A percentile compares a stretch with the other conserved stretches of the same genome.
Conservation (phyloP, 2,888 invertebrate genomes). For the Ptycholaimellus sp. region DNA sequence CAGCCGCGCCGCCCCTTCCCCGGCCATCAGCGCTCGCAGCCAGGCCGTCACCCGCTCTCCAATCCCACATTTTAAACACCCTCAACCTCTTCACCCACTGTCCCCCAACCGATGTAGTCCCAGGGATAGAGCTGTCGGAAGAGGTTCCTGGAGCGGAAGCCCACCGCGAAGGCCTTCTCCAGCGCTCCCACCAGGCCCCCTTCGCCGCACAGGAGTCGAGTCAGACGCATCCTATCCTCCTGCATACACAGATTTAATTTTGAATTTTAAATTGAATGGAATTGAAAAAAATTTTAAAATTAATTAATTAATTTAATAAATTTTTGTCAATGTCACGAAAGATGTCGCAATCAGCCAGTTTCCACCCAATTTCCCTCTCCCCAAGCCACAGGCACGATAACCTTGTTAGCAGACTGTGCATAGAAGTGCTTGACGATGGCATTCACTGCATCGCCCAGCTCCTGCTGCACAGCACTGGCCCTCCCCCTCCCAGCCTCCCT, state of each 20-base stretch:
- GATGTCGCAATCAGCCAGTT: too few species aligned
- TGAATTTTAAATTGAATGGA: too few species aligned
- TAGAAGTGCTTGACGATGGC: slow-evolving; percentile 82
- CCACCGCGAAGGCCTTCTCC: slow-evolving; percentile 79
- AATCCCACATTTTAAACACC: too few species aligned
- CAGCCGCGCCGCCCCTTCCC: slow-evolving; percentile 16
- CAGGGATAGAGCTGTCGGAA: slow-evolving; percentile 88
- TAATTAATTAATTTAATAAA: too few species aligned
- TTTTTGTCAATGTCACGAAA: too few species aligned
- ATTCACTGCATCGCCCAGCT: slow-evolving; percentile 71
- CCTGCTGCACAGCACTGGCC: slow-evolving; percentile 35
- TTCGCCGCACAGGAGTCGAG: slow-evolving; percentile 77
- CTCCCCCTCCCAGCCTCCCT: not conserved
- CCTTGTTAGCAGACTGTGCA: slow-evolving; percentile 1
- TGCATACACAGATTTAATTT: too few species aligned
- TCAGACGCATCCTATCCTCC: too few species aligned
- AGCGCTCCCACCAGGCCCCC: slow-evolving; percentile 71
- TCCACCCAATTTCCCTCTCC: too few species aligned
- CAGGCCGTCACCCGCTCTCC: slow-evolving; percentile 16
- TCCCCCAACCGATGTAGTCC: slow-evolving; percentile 69
- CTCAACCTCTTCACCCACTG: not conserved
- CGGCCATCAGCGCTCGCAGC: slow-evolving; percentile 18
- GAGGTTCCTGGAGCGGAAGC: slow-evolving; percentile 71
- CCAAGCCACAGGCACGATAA: too few species aligned
- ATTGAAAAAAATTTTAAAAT: too few species aligned